Evolutionary conservation across 2,113 vertebrate genomes (phyloP), one percentile per base, ranked within the genome.

Genomic region (Tachysurus fulvidraco): DNA sequence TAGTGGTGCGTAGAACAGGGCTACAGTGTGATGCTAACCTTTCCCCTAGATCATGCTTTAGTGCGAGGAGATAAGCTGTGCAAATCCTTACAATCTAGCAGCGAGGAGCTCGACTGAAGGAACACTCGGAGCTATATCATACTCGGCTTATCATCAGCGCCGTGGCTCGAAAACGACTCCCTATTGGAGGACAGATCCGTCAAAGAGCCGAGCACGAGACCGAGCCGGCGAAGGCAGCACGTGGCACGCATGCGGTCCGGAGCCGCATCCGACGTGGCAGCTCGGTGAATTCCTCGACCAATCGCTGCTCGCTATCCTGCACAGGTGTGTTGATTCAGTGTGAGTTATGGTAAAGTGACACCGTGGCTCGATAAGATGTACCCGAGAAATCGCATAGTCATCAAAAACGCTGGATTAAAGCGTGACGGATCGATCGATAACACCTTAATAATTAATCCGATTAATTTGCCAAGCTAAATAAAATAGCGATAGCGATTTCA

Each of bases 31-130:
- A 84, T 14, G 19, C 81, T 86, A 81, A 86, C 84, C 84, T 90
- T 88, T 89, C 76, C 62, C 83, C 74, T 30, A 83, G 76, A 82
- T 82, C 83, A 50, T 65, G 80, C 65, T 73, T 64, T 83, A 85
- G 88, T 86, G 60, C 65, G 19, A 86, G 44, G n/a, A 84, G 89
- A 89, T 88, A 88, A 86, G 89, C 83, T 90, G 65, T 84, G 81
- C 73, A 90, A 89, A 90, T 90, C 85, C 86, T 65, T 71, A 19
- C 62, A 55, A 69, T 80, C 30, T 80, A 65, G 52, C 59, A 55
- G 30, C 2, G 62, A 69, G 84, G 52, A 85, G 84, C 59, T 5
- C 5, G 79, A 65, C 28, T 83, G 86, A 85, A 76, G 79, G 83
- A 85, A 85, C 84, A 59, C 83, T 50, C 46, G 46, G 46, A 87